A percentile compares a stretch with the other conserved stretches of the same genome.
These are phyloP conservation scores for Oncorhynchus keta DNA, from an alignment of 2,113 vertebrate species.

Conservation along the genomic window DNA sequence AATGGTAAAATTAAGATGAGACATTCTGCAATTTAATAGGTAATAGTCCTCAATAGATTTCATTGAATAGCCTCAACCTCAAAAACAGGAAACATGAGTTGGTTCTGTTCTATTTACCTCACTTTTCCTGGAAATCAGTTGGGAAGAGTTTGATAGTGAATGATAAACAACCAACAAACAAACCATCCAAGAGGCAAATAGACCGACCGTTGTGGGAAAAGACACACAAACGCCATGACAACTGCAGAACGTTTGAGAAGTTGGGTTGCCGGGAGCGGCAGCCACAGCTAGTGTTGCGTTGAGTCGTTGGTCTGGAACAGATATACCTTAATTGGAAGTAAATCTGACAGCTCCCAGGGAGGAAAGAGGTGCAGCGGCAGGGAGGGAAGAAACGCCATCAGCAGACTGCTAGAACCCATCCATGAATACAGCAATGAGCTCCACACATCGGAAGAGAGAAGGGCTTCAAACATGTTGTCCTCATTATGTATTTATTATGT, in stretches of 20 bases:
- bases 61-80: neutral
- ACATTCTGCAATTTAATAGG: too few species aligned
- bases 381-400: conserved; percentile 36
- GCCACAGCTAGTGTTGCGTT: conserved; percentile 43
- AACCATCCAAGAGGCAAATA: conserved; percentile 18
- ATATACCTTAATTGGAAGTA: conserved; percentile 79
- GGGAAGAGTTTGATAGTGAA: conserved; percentile 34
- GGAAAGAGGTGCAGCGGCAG: conserved; percentile 44
- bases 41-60: neutral
- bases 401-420: conserved; percentile 52
- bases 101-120: conserved; percentile 29
- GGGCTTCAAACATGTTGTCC: conserved; percentile 59
- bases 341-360: conserved; percentile 75
- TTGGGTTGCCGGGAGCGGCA: conserved; percentile 48
- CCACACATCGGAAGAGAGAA: conserved; percentile 44
- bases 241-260: conserved; percentile 64
- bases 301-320: conserved; percentile 71
- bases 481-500: conserved; percentile 66
- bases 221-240: conserved; percentile 60
- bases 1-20: too few species aligned
- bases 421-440: conserved; percentile 54
- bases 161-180: conserved; percentile 41
- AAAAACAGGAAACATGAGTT: too few species aligned
- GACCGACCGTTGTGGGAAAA: conserved; percentile 22
- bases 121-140: conserved; percentile 24